Base-by-base conservation (phyloP, 2,888 invertebrate genomes). In the Apodemia zela region DNA sequence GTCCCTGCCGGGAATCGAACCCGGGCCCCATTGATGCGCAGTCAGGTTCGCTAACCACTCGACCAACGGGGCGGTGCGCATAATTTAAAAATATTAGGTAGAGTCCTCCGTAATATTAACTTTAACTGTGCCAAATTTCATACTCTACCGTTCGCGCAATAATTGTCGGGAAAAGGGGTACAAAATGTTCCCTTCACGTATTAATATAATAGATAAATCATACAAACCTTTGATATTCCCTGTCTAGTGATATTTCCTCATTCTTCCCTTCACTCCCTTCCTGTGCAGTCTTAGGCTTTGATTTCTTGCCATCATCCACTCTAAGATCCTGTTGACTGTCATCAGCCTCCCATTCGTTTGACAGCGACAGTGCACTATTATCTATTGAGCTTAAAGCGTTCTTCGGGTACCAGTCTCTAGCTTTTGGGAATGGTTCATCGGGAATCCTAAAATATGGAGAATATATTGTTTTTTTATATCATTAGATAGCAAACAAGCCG, bases 291-390 rank as follows among this genome's bases (percentile, higher is more conserved):
- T 25, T 57, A 57, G 54, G n/a, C 7, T 29, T 57, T 7, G 21
- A n/a, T n/a, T 29, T 57, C 25, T 57, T 29, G 29, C 21, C 7
- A n/a, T 45, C 45, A 7, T 45, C 45, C 45, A 45, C 63, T 54
- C 61, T 62, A 60, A 65, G 68, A 3, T 66, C 68, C 73, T 76
- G 65, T 62, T 72, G 72, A 18, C 77, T 78, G 66, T 84, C 85
- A 42, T 85, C 87, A 0, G 76, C 79, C 71, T 89, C 90, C 89
- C 89, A 88, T 63, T 89, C 89, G 54, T 71, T 78, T 18, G 77
- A 68, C 0, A 79, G 71, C 0, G 75, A 73, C 35, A 80, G 65
- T 0, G 77, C 64, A 25, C 65, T 70, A 13, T 68, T 69, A 62
- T 77, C 82, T 1, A 64, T 59, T 5, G 81, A 66, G 63, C 77